Base-by-base conservation (phyloP, 1,140 invertebrate genomes). In the Hyles vespertilio region DNA sequence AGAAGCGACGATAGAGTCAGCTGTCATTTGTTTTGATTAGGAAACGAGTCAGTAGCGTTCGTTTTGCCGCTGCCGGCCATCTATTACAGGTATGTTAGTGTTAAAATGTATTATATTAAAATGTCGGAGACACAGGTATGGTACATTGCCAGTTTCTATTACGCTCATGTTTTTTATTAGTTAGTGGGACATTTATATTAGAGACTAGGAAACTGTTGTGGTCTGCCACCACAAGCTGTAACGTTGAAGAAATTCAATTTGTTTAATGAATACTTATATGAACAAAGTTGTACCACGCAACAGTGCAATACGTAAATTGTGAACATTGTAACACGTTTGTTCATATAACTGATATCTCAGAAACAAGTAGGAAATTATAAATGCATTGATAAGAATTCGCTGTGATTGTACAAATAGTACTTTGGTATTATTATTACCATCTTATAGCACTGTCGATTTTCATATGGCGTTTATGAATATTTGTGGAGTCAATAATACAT, bases 1-100 rank as follows among this genome's bases (percentile, higher is more conserved):
- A 54, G 12, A 40, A 40, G 58, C 51, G 36, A 55, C 47, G 12
- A 58, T 50, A 58, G 43, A 59, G 40, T 59, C 53, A 59, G 51
- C 48, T 62, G 53, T 62, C 56, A 56, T 62, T 64, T 66, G 64
- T 66, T 66, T 66, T 66, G 64, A 61, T 66, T 66, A 66, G 59
- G 56, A 59, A 61, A 66, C 63, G 56, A 47, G 44, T 40, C 32
- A 45, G 48, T 58, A 53, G 51, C 49, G 49, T 51, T 34, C 51
- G 49, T 43, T 44, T 59, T 54, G 58, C 34, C 33, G 48, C 59
- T 56, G 56, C 51, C 50, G 55, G 56, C 49, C 52, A 59, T 59
- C 47, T 58, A 59, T 52, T 56, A 32, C 64, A 66, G 64, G 64
- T 66, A 66, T 62, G 64, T 58, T 54, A 32, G 36, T 49, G 44